Conservation (phyloP, 2,113 vertebrate genomes). For the Grus americana region DNA sequence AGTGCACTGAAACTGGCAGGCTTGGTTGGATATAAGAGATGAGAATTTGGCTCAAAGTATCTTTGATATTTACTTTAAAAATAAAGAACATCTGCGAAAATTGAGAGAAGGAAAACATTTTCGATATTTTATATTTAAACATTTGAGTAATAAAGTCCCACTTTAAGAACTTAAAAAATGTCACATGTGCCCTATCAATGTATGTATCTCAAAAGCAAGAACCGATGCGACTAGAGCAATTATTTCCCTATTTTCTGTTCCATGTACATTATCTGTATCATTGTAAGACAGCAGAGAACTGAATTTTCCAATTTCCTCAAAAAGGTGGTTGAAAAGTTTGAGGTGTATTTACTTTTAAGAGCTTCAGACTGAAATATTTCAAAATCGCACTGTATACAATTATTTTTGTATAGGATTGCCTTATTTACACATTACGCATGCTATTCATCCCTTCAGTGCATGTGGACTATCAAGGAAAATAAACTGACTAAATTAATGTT, state of each 20-base stretch:
- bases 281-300: neutral
- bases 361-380: neutral
- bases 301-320: neutral
- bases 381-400: neutral
- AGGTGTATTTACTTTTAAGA: neutral
- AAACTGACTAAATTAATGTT: neutral
- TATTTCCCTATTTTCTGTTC: constrained; percentile 6
- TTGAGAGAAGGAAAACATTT: constrained; percentile 48
- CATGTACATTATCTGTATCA: neutral
- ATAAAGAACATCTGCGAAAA: constrained; percentile 53
- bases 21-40: neutral
- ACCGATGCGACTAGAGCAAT: neutral
- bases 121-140: constrained; percentile 53
- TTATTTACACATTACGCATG: neutral
- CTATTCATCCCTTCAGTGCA: neutral
- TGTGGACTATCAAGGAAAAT: neutral
- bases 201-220: neutral
- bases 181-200: constrained; percentile 5
- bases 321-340: neutral
- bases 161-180: constrained; percentile 35
- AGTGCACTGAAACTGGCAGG: neutral
- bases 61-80: constrained; percentile 57
- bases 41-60: constrained; percentile 41
- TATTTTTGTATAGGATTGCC: neutral
- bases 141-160: constrained; percentile 60